phyloP scores from a whole-genome alignment of 2,113 vertebrate species.

The Strix uralensis region DNA sequence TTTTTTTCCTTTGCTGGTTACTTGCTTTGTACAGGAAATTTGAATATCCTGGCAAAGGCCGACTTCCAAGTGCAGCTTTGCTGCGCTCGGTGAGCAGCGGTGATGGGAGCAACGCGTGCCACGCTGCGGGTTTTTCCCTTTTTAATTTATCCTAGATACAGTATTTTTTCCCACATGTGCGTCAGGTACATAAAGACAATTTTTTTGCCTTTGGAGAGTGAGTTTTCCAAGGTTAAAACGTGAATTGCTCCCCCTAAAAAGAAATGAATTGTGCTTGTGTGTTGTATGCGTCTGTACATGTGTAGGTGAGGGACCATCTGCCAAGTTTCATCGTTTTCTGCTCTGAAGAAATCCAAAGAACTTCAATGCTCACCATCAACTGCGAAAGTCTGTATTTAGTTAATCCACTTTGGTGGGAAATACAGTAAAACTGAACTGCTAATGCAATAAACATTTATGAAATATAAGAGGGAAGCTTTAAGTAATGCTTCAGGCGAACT shows the following conservation, averaged over 20 bases:
- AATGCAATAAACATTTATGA: neutral
- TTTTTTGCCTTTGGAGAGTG: neutral
- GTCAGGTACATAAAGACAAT: neutral
- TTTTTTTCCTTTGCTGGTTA: neutral
- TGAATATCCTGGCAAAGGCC: slow-evolving; percentile 23
- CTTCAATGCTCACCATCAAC: neutral
- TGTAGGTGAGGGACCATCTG: slow-evolving; percentile 2
- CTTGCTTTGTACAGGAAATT: slow-evolving; percentile 58
- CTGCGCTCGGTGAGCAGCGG: neutral
- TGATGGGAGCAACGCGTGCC: neutral
- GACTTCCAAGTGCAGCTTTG: neutral
- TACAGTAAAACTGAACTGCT: neutral
- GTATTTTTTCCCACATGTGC: rapidly evolving
- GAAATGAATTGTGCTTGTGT: neutral
- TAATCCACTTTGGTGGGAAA: slow-evolving; percentile 5
- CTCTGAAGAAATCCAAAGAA: neutral
- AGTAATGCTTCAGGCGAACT: neutral
- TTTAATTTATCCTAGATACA: rapidly evolving
- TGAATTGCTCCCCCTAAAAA: neutral
- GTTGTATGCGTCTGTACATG: rapidly evolving
- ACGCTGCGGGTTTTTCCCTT: neutral
- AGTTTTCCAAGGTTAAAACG: neutral
- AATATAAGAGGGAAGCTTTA: neutral
- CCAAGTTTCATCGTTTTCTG: neutral
- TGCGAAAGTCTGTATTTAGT: neutral